Conservation (phyloP, 2,113 vertebrate genomes). For the Epinephelus fuscoguttatus region DNA sequence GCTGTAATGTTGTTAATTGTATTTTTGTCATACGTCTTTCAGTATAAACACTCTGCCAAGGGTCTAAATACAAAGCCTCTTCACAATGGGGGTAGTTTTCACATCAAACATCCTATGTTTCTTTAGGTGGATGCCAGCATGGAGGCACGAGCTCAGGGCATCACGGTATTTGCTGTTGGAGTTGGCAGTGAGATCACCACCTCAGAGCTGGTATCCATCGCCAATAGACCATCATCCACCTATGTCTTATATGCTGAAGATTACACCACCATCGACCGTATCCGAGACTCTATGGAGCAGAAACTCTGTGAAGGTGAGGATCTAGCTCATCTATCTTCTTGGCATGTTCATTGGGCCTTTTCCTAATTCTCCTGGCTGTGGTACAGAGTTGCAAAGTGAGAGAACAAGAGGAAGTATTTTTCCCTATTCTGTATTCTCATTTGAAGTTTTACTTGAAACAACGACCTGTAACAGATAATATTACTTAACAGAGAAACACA, state of each 20-base stretch:
- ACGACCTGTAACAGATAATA: neutral
- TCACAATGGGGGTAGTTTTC: neutral
- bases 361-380: neutral
- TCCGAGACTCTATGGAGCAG: conserved; percentile 86
- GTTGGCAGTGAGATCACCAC: conserved; percentile 86
- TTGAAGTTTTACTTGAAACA: neutral
- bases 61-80: neutral
- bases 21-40: neutral
- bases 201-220: conserved; percentile 85
- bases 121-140: conserved; percentile 79
- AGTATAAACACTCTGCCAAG: neutral
- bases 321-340: neutral
- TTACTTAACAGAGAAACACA: neutral
- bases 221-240: conserved; percentile 81
- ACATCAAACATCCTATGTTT: neutral
- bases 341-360: neutral
- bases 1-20: neutral
- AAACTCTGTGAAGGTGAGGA: conserved; percentile 86
- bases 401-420: neutral
- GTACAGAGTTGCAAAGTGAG: neutral
- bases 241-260: conserved; percentile 87
- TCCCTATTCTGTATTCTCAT: neutral
- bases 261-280: conserved; percentile 85
- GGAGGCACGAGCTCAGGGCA: conserved; percentile 79
- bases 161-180: conserved; percentile 86